Percentiles rank a stretch among this genome's conserved stretches.
Evolutionary conservation across 2,113 vertebrate genomes (phyloP).

Genomic region (Mellivora capensis): DNA sequence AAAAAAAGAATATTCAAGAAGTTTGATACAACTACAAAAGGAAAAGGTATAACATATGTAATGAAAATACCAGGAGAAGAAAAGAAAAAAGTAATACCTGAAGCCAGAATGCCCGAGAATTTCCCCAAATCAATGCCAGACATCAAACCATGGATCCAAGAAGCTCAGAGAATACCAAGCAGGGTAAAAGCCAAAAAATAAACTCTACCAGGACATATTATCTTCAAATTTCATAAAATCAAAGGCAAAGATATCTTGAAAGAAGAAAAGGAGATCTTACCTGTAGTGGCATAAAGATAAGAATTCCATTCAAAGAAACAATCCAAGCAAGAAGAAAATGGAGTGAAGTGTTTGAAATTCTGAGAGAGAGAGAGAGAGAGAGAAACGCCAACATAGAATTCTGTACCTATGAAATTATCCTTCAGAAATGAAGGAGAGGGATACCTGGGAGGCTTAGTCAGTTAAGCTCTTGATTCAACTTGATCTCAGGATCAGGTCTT

Average conservation of each 20-base stretch:
- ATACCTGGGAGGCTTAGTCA: background rate
- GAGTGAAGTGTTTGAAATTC: background rate
- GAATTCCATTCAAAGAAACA: background rate
- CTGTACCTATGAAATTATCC: background rate
- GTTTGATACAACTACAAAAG: background rate
- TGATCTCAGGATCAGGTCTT: background rate
- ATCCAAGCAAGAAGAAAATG: background rate
- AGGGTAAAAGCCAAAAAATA: background rate
- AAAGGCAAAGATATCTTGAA: background rate
- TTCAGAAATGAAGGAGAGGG: background rate
- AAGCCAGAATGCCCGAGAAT: background rate
- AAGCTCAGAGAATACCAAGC: background rate
- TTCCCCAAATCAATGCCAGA: background rate
- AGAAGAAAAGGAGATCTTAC: background rate
- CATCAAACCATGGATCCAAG: background rate
- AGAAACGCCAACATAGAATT: background rate
- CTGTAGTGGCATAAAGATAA: background rate
- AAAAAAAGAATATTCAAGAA: background rate
- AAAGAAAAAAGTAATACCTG: background rate
- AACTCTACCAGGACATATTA: background rate
- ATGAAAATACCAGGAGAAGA: background rate
- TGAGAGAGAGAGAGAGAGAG: background rate
- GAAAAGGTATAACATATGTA: background rate
- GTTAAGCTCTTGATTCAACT: background rate
- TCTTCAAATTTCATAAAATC: background rate